These are phyloP conservation scores for Drosophila merina DNA, from an alignment of 2,888 invertebrate species.

Conservation along the genomic window DNA sequence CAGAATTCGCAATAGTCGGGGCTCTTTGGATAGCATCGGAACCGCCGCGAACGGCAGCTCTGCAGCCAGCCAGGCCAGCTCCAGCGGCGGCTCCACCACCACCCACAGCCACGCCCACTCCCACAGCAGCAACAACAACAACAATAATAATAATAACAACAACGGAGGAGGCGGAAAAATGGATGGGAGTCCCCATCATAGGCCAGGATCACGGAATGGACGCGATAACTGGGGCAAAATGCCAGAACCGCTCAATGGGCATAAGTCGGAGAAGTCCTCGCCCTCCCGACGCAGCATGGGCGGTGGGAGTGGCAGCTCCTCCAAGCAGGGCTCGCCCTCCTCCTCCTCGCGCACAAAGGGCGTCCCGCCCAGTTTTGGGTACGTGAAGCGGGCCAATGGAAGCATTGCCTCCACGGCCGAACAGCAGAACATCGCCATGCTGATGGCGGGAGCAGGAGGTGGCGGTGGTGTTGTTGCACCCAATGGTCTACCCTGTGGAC, in stretches of 20 bases:
- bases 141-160: conserved; percentile 51
- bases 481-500: conserved; percentile 81
- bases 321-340: conserved; percentile 80
- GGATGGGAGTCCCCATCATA: conserved; percentile 71
- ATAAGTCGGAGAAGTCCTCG: conserved; percentile 84
- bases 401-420: conserved; percentile 85
- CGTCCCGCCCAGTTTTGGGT: conserved; percentile 93
- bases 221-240: conserved; percentile 84
- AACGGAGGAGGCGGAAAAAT: conserved; percentile 47
- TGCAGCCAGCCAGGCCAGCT: conserved; percentile 81
- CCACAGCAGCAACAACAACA: conserved; percentile 38
- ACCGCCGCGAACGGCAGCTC: conserved; percentile 82
- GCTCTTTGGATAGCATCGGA: conserved; percentile 83
- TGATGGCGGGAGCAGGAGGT: conserved; percentile 66
- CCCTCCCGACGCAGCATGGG: conserved; percentile 80
- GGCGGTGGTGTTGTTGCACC: conserved; percentile 22
- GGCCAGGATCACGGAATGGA: conserved; percentile 78
- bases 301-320: conserved; percentile 67
- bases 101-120: conserved; percentile 41
- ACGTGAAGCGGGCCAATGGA: conserved; percentile 90
- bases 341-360: conserved; percentile 87
- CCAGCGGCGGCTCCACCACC: conserved; percentile 62
- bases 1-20: conserved; percentile 84
- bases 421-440: conserved; percentile 82
- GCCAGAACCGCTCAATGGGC: conserved; percentile 82